Conservation (phyloP, 2,888 invertebrate species). For the Thumatha senex region DNA sequence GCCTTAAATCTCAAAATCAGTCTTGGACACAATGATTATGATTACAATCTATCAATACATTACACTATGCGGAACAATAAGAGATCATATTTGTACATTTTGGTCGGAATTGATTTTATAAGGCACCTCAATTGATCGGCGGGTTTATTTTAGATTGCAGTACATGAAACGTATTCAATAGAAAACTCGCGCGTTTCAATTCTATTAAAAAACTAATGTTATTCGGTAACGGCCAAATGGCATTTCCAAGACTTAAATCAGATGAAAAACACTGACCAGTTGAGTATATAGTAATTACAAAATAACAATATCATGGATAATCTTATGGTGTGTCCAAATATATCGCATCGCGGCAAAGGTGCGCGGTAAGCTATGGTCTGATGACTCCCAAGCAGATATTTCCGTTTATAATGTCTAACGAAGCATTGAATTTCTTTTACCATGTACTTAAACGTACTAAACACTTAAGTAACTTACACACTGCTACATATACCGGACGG, state of each 20-base stretch:
- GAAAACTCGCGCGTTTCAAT: background rate
- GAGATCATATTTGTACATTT: conserved; percentile 65
- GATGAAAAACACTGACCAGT: conserved; percentile 34
- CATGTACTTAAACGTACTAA: too few species aligned
- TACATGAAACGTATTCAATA: conserved; percentile 12
- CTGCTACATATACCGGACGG: too few species aligned
- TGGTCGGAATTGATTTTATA: conserved; percentile 37
- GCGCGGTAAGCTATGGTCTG: too few species aligned
- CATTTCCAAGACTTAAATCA: background rate
- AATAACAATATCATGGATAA: conserved; percentile 19
- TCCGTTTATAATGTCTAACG: too few species aligned
- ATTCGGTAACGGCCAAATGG: too few species aligned
- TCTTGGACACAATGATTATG: conserved; percentile 55
- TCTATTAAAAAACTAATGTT: too few species aligned
- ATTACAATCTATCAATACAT: conserved; percentile 39
- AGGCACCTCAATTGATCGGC: conserved; percentile 51
- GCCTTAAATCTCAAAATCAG: conserved; percentile 67
- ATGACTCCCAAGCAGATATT: too few species aligned
- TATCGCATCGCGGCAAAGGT: too few species aligned
- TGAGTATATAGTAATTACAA: conserved; percentile 33
- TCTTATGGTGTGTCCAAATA: conserved; percentile 19
- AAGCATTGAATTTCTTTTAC: too few species aligned
- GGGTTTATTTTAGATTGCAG: conserved; percentile 15
- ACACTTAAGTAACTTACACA: too few species aligned
- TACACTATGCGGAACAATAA: conserved; percentile 68